Evolutionary conservation across 2,113 vertebrate species (phyloP).

Genomic region (Ranitomeya variabilis): DNA sequence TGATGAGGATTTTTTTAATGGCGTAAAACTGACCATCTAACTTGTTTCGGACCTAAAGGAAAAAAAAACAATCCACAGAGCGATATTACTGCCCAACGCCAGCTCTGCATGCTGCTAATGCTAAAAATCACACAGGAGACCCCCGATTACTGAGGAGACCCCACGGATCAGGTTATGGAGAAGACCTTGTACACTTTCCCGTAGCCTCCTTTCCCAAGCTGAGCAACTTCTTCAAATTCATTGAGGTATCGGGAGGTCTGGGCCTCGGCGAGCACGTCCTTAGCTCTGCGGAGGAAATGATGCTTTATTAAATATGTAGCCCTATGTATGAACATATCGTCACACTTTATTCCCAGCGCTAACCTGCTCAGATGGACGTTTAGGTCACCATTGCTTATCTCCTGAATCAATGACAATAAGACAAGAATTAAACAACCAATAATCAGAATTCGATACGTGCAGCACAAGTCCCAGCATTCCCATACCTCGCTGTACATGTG

Average conservation of each 20-base stretch:
- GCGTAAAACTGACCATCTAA: slow-evolving; percentile 93
- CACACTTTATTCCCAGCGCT: background rate
- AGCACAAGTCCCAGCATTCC: background rate
- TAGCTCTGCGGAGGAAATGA: slow-evolving; percentile 71
- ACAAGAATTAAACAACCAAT: background rate
- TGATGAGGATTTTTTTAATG: slow-evolving; percentile 95
- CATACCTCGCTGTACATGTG: slow-evolving; percentile 72
- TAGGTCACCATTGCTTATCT: slow-evolving; percentile 40
- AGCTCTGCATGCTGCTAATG: background rate
- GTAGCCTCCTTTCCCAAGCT: slow-evolving; percentile 91
- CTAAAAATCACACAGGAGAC: background rate
- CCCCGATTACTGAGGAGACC: too few relatives aligned
- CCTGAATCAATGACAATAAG: slow-evolving; percentile 19
- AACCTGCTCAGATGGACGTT: slow-evolving; percentile 44
- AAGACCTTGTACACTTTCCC: slow-evolving; percentile 92
- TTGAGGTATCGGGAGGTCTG: slow-evolving; percentile 92
- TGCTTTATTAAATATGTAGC: background rate
- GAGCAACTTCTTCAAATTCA: slow-evolving; percentile 90
- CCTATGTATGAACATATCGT: background rate
- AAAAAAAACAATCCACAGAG: slow-evolving; percentile 53
- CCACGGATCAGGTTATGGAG: too few relatives aligned
- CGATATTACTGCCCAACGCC: too few relatives aligned
- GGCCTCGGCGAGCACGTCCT: slow-evolving; percentile 84
- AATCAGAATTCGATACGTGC: background rate
- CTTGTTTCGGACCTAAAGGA: slow-evolving; percentile 88